Conservation (phyloP, 2,888 invertebrate genomes). For the Drosophila anceps region DNA sequence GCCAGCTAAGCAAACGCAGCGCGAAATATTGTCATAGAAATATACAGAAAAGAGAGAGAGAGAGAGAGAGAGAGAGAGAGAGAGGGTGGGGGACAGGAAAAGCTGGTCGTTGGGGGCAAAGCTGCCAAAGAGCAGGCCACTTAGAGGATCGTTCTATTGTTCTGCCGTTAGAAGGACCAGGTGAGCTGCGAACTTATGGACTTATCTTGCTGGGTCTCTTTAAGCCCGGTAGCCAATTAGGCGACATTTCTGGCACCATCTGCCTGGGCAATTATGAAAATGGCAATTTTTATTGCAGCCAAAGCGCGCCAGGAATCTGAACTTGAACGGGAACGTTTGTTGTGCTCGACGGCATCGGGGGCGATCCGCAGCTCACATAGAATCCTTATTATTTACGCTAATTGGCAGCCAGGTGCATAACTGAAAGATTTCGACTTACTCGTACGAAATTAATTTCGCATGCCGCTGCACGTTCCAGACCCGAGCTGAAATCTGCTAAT, state of each 20-base stretch:
- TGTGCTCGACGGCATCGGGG: not conserved
- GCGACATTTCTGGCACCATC: conserved; percentile 82
- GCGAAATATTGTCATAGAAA: conserved; percentile 68
- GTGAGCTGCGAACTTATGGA: conserved; percentile 10
- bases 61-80: not conserved
- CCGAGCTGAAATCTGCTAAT: conserved; percentile 63
- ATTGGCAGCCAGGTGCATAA: conserved; percentile 82
- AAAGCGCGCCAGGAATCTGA: conserved; percentile 62
- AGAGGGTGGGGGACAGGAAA: not conserved
- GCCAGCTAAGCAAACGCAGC: conserved; percentile 52
- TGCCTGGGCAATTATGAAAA: conserved; percentile 77
- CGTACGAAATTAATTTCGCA: conserved; percentile 76
- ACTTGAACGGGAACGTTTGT: conserved; percentile 10
- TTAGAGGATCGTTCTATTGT: conserved; percentile 67
- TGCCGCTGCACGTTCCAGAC: conserved; percentile 76
- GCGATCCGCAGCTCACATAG: conserved; percentile 37
- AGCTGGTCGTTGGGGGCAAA: conserved; percentile 21
- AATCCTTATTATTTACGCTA: conserved; percentile 82
- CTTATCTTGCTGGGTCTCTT: conserved; percentile 68
- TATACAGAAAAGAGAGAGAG: not conserved
- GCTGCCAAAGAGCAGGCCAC: conserved; percentile 28
- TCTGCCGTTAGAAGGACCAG: conserved; percentile 60
- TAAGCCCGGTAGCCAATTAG: conserved; percentile 70
- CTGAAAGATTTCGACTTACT: conserved; percentile 50
- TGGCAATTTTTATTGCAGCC: conserved; percentile 80